Evolutionary conservation across 1,140 invertebrate species (phyloP).

Genomic region (Formica exsecta): DNA sequence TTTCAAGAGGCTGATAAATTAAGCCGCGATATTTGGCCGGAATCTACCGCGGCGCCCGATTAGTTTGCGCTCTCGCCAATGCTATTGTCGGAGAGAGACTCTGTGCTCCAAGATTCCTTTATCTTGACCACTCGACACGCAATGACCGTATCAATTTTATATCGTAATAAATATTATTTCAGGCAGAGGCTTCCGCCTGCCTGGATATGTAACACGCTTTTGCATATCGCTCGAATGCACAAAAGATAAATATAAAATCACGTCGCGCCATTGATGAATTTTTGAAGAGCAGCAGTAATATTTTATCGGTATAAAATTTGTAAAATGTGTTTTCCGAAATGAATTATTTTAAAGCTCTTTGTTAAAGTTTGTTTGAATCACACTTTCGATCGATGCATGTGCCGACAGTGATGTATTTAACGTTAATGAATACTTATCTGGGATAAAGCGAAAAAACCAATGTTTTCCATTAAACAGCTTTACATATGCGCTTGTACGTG

Average conservation of each 20-base stretch:
- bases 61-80: neutral
- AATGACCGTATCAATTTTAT: neutral
- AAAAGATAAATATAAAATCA: constrained; percentile 1
- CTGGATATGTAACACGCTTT: too few species aligned
- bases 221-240: neutral
- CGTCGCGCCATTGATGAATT: neutral
- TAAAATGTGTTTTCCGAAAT: neutral
- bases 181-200: neutral
- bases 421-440: constrained; percentile 19
- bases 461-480: constrained; percentile 36
- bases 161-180: constrained; percentile 28
- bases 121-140: constrained; percentile 1
- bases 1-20: constrained; percentile 32
- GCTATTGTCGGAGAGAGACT: neutral
- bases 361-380: neutral
- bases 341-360: constrained; percentile 6
- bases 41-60: constrained; percentile 28
- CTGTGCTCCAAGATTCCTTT: neutral
- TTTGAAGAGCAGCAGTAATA: neutral
- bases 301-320: neutral
- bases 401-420: neutral
- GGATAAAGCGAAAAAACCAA: constrained; percentile 1
- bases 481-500: neutral
- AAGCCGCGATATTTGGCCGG: constrained; percentile 16
- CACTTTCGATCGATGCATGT: neutral